Percentiles rank a stretch among this genome's conserved stretches.
Conservation (phyloP, 2,113 vertebrate species). For the Chauna torquata region DNA sequence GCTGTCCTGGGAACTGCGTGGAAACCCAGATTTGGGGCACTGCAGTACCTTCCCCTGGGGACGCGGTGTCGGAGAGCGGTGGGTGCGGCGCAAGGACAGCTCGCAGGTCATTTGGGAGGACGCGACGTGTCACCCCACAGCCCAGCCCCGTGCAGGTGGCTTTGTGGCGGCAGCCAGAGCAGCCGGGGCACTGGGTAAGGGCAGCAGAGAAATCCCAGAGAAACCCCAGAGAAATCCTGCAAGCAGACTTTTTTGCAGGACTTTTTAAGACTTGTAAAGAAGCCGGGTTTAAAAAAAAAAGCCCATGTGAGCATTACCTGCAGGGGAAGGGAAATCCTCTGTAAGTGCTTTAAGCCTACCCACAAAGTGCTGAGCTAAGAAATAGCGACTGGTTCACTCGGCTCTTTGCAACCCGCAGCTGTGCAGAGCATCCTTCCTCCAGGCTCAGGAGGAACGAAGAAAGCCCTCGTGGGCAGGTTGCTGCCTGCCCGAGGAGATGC, state of each 20-base stretch:
- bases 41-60: background rate
- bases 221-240: background rate
- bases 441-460: background rate
- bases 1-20: background rate
- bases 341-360: slow-evolving; percentile 17
- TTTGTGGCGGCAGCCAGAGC: background rate
- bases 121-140: background rate
- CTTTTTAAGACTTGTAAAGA: background rate
- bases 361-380: slow-evolving; percentile 26
- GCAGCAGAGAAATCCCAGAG: background rate
- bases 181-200: background rate
- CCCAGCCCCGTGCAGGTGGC: background rate
- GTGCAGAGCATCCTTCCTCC: background rate
- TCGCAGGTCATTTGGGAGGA: background rate
- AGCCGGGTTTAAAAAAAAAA: background rate
- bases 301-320: background rate
- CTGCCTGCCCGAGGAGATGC: background rate
- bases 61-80: accelerated
- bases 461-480: background rate
- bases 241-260: too few species aligned
- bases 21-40: background rate
- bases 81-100: background rate
- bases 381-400: background rate
- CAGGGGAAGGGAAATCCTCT: slow-evolving; percentile 38
- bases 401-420: background rate